These are phyloP conservation scores for Rhea americana DNA, from an alignment of 2,113 vertebrate species.

Conservation along the genomic window DNA sequence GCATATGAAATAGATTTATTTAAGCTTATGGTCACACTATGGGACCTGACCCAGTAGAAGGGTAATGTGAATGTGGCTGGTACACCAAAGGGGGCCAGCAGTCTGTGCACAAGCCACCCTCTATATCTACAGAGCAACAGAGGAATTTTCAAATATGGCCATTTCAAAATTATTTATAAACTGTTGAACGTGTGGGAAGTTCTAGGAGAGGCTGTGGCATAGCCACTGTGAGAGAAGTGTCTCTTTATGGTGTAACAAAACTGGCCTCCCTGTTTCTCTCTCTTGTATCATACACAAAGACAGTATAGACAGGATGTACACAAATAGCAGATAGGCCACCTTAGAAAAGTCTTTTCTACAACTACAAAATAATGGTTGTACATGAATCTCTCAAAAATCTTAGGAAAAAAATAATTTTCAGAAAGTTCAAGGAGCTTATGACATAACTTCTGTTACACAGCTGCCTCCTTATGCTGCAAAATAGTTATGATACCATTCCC, in stretches of 20 bases:
- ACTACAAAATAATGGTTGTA: neutral
- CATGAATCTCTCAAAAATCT: neutral
- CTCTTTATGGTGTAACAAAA: neutral
- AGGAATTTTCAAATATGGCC: neutral
- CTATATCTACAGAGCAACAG: neutral
- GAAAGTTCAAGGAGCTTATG: neutral
- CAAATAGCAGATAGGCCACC: neutral
- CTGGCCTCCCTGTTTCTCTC: neutral
- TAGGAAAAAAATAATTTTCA: neutral
- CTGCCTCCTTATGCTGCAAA: neutral
- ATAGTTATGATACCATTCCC: neutral
- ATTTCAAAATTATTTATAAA: neutral
- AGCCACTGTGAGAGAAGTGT: neutral
- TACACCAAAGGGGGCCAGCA: neutral
- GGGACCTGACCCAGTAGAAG: neutral
- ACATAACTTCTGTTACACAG: neutral
- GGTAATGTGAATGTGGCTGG: accelerated
- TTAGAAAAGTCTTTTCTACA: neutral
- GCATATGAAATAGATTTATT: neutral
- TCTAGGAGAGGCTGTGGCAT: neutral
- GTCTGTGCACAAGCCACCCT: neutral
- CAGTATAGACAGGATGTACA: neutral
- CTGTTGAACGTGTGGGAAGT: neutral
- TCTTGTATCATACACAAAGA: neutral
- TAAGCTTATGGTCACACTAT: neutral